Evolutionary conservation across 1,140 invertebrate genomes (phyloP).

Genomic region (Magallana ariakensis): DNA sequence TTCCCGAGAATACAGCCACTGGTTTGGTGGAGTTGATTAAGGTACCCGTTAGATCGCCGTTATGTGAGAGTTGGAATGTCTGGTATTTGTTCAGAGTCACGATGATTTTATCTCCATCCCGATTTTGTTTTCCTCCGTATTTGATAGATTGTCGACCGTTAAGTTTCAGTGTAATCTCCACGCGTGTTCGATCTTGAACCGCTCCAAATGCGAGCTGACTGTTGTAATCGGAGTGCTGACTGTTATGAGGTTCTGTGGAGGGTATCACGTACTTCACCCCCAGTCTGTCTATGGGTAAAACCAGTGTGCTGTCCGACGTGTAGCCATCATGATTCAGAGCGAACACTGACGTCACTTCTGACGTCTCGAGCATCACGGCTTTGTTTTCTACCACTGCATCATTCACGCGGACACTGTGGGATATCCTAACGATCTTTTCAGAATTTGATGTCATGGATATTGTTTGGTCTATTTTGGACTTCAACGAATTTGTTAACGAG

Average conservation of each 20-base stretch:
- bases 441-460: not conserved
- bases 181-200: constrained; percentile 2
- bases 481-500: not conserved
- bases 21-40: not conserved
- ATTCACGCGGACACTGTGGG: not conserved
- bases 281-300: constrained; percentile 33
- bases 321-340: constrained; percentile 29
- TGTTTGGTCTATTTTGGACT: not conserved
- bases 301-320: constrained; percentile 4
- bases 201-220: constrained; percentile 26
- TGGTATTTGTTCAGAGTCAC: constrained; percentile 20
- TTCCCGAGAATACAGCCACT: constrained; percentile 26
- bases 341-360: not conserved
- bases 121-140: not conserved
- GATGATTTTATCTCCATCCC: not conserved
- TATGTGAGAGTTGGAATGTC: constrained; percentile 9
- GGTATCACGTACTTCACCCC: constrained; percentile 9
- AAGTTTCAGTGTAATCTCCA: not conserved
- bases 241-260: constrained; percentile 11
- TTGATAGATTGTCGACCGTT: not conserved
- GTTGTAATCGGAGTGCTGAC: not conserved
- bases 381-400: not conserved
- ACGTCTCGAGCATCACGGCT: not conserved
- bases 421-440: not conserved
- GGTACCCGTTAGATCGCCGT: constrained; percentile 17